Percentiles rank a stretch among this genome's conserved stretches.
phyloP scores from a whole-genome alignment of 2,113 vertebrate genomes.

The Aythya baeri region DNA sequence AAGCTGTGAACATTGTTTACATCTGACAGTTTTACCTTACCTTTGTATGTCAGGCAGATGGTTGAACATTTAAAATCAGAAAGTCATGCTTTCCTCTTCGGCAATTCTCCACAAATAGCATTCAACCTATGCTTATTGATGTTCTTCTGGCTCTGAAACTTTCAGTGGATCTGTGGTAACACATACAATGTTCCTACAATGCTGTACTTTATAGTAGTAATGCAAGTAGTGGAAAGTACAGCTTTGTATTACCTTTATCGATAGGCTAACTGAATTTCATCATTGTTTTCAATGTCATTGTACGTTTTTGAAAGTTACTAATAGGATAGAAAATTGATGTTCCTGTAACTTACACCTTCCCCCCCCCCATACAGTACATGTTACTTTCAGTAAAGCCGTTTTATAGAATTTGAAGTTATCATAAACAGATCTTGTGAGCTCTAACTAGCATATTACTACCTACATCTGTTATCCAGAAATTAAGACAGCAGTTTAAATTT shows the following conservation, averaged over 20 bases:
- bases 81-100: not conserved
- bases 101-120: not conserved
- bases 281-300: not conserved
- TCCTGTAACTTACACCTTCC: not conserved
- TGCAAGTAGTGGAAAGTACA: not conserved
- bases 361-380: accelerated
- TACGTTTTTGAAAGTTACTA: not conserved
- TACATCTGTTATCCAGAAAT: not conserved
- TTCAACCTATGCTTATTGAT: not conserved
- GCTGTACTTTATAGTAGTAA: not conserved
- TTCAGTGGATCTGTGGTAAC: not conserved
- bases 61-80: not conserved
- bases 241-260: not conserved
- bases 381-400: not conserved
- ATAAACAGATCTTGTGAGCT: not conserved
- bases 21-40: not conserved
- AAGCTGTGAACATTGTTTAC: not conserved
- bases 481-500: too few relatives aligned
- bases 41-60: accelerated
- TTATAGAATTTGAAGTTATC: not conserved
- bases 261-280: not conserved
- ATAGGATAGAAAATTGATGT: not conserved
- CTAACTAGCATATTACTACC: not conserved
- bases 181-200: not conserved
- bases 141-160: not conserved